phyloP scores from a whole-genome alignment of 30 jellyfish, hydroid and myxozoan genomes.

The Aurelia aurita complex sp. Pacific region DNA sequence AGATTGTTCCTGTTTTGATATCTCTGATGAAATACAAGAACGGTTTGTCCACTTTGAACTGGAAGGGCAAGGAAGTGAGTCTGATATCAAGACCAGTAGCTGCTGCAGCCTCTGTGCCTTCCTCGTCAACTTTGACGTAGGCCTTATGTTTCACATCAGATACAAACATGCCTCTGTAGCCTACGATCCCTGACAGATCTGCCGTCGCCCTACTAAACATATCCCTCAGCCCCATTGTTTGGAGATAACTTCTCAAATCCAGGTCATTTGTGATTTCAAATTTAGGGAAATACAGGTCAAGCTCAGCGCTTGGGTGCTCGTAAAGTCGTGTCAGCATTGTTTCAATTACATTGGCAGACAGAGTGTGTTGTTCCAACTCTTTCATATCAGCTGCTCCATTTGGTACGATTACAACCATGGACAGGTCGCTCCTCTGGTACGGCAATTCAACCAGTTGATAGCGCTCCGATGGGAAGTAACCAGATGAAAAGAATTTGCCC shows the following conservation, averaged over 20 bases:
- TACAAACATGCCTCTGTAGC: conserved; percentile 66
- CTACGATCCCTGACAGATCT: conserved; percentile 75
- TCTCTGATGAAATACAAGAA: conserved; percentile 60
- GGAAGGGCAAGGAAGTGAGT: conserved; percentile 51
- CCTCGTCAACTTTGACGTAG: conserved; percentile 67
- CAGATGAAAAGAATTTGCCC: conserved; percentile 30
- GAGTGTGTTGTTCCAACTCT: conserved; percentile 18
- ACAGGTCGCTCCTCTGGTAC: conserved; percentile 42
- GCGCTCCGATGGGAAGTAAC: conserved; percentile 24
- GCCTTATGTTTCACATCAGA: conserved; percentile 71
- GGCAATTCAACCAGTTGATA: conserved; percentile 74
- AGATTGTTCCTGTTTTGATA: conserved; percentile 45
- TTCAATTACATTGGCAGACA: conserved; percentile 1
- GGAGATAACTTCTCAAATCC: conserved; percentile 21
- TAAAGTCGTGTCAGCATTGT: conserved; percentile 22
- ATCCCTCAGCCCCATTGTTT: conserved; percentile 60
- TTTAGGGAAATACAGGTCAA: conserved; percentile 63
- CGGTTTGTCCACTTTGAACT: conserved; percentile 62
- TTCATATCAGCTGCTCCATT: background rate
- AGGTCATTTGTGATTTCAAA: conserved; percentile 38
- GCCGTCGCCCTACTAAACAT: conserved; percentile 53
- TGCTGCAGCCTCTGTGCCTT: conserved; percentile 89
- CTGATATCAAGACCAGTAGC: conserved; percentile 68
- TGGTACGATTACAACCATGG: conserved; percentile 71
- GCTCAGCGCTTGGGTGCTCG: conserved; percentile 25